Conservation (phyloP, 2,797 vertebrate species). For the Buphagus erythrorhynchus region DNA sequence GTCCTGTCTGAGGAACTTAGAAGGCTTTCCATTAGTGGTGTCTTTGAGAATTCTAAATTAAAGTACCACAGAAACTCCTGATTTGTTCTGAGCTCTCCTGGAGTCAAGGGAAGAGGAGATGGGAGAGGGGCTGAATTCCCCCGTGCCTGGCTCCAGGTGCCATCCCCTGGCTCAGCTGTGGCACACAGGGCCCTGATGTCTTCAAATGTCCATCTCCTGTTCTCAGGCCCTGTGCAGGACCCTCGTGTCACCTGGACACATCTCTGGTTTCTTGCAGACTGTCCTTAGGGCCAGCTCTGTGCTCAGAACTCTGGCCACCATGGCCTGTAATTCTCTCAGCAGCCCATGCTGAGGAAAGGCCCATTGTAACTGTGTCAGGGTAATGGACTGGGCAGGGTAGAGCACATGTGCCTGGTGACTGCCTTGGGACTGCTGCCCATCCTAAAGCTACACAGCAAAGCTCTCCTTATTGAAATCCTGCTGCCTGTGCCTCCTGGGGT, state of each 20-base stretch:
- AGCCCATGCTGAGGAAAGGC: not conserved
- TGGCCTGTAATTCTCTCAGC: not conserved
- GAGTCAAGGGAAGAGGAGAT: not conserved
- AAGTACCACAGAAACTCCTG: not conserved
- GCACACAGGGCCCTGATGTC: not conserved
- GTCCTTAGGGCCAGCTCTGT: not conserved
- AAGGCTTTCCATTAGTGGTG: not conserved
- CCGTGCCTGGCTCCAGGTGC: not conserved
- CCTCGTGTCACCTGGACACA: not conserved
- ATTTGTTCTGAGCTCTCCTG: not conserved
- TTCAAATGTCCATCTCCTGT: not conserved
- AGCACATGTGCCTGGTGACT: fast-evolving
- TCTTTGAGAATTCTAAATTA: not conserved
- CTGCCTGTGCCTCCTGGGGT: not conserved
- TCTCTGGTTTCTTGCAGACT: not conserved
- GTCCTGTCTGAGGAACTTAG: not conserved
- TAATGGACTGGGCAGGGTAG: not conserved
- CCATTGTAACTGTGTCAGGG: not conserved
- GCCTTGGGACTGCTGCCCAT: not conserved
- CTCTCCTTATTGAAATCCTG: not conserved
- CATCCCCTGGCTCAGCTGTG: not conserved
- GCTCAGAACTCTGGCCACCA: not conserved
- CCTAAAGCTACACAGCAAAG: not conserved
- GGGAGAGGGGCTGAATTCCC: not conserved
- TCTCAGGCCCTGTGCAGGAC: not conserved